Conservation (phyloP, 30 jellyfish, hydroid and myxozoan species). For the Hydra vulgaris region DNA sequence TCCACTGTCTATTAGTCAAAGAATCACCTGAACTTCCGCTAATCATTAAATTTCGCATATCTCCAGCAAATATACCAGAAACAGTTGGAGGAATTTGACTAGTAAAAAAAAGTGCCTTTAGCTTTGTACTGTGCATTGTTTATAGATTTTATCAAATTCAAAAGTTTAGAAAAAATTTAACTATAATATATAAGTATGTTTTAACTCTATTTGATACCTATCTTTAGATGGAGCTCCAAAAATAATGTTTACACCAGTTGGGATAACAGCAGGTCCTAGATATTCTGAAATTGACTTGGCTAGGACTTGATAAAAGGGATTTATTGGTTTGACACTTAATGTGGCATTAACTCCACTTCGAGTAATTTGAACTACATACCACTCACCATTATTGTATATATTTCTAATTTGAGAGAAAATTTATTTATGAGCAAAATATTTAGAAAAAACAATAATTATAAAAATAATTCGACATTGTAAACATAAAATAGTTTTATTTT, state of each 20-base stretch:
- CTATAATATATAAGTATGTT: no score
- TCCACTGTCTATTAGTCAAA: slow-evolving; percentile 34
- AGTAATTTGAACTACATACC: slow-evolving; percentile 70
- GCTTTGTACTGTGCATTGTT: no score
- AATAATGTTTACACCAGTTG: slow-evolving; percentile 54
- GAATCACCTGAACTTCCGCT: slow-evolving; percentile 35
- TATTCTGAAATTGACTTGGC: slow-evolving; percentile 45
- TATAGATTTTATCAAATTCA: no score
- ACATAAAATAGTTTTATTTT: no score
- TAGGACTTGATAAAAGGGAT: slow-evolving; percentile 42
- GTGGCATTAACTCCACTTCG: slow-evolving; percentile 93
- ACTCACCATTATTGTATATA: slow-evolving; percentile 69
- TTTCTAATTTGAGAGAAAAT: slow-evolving; percentile 30
- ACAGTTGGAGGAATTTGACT: slow-evolving; percentile 70
- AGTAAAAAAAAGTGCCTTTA: not conserved
- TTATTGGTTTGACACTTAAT: slow-evolving; percentile 45
- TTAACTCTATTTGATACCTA: slow-evolving; percentile 20
- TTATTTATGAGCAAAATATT: no score
- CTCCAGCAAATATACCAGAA: slow-evolving; percentile 83
- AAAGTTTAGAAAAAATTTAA: no score
- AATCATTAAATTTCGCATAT: slow-evolving; percentile 37
- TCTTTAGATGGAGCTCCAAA: slow-evolving; percentile 63
- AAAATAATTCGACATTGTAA: no score
- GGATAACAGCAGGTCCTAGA: slow-evolving; percentile 50
- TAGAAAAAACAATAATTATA: not conserved